Evolutionary conservation across 2,888 invertebrate genomes (phyloP).

Genomic region (Orchestes rusci): DNA sequence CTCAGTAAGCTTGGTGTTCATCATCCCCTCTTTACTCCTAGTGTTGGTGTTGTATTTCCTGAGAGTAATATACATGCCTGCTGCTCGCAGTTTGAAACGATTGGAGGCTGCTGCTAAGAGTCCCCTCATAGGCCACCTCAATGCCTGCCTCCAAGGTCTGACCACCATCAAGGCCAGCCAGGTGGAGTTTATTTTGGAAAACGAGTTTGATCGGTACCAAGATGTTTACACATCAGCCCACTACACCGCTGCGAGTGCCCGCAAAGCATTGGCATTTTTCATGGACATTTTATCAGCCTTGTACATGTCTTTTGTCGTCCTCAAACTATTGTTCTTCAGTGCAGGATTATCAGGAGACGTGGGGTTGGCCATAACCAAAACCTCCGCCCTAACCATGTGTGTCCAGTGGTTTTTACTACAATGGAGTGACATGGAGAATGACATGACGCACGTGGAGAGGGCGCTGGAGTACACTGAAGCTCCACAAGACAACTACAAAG

Average conservation of each 20-base stretch:
- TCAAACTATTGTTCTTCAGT: conserved; percentile 29
- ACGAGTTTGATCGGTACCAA: conserved; percentile 39
- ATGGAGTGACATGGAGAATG: conserved; percentile 72
- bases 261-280: conserved; percentile 40
- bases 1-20: conserved; percentile 50
- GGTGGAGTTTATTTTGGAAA: conserved; percentile 36
- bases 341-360: conserved; percentile 38
- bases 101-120: conserved; percentile 35
- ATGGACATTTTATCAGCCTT: conserved; percentile 34
- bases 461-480: conserved; percentile 48
- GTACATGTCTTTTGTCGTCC: conserved; percentile 31
- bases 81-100: conserved; percentile 31
- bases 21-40: conserved; percentile 27
- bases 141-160: conserved; percentile 40
- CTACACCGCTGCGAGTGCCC: conserved; percentile 38
- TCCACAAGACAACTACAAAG: conserved; percentile 31
- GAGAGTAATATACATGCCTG: conserved; percentile 28
- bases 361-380: conserved; percentile 47
- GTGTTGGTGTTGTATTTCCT: conserved; percentile 21
- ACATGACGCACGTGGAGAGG: conserved; percentile 86
- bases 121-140: conserved; percentile 40
- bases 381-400: conserved; percentile 55
- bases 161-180: conserved; percentile 40
- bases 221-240: conserved; percentile 37
- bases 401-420: conserved; percentile 62